phyloP scores from a whole-genome alignment of 2,113 vertebrate species.

The Plestiodon gilberti region DNA sequence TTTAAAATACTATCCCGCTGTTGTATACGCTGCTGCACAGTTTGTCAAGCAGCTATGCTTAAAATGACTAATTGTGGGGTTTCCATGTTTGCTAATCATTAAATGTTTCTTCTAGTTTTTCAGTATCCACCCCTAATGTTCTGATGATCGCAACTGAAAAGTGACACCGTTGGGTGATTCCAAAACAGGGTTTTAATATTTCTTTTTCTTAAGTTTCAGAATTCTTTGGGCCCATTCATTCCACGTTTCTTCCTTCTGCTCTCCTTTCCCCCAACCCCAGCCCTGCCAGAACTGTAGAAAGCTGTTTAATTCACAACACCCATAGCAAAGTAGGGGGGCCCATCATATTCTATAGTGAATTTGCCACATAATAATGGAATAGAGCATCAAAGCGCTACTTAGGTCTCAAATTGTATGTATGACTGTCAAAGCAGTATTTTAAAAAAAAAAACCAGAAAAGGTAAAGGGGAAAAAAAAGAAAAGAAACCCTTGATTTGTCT shows the following conservation, averaged over 20 bases:
- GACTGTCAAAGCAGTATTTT: slow-evolving; percentile 80
- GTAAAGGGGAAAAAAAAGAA: slow-evolving; percentile 16
- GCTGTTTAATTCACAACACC: slow-evolving; percentile 78
- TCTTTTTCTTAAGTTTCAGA: slow-evolving; percentile 73
- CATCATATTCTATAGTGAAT: slow-evolving; percentile 81
- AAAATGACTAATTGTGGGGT: slow-evolving; percentile 64
- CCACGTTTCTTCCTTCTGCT: slow-evolving; percentile 14
- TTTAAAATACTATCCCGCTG: slow-evolving; percentile 36
- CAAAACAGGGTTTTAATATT: slow-evolving; percentile 75
- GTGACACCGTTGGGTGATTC: slow-evolving; percentile 67
- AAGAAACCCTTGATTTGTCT: slow-evolving; percentile 82
- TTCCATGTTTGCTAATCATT: slow-evolving; percentile 64
- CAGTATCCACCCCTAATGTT: slow-evolving; percentile 64
- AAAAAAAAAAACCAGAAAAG: slow-evolving; percentile 69
- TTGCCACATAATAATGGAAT: slow-evolving; percentile 84
- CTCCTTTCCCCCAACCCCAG: background rate
- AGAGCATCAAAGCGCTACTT: slow-evolving; percentile 86
- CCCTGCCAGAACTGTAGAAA: slow-evolving; percentile 57
- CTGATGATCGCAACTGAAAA: slow-evolving; percentile 67
- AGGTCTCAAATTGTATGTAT: slow-evolving; percentile 86
- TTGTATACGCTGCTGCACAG: slow-evolving; percentile 38
- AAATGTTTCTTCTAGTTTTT: slow-evolving; percentile 63
- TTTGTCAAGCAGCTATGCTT: slow-evolving; percentile 43
- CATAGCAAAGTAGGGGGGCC: slow-evolving; percentile 64
- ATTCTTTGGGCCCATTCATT: slow-evolving; percentile 69